A percentile compares a stretch with the other conserved stretches of the same genome.
Evolutionary conservation across 1,140 invertebrate species (phyloP).

Genomic region (Lasioglossum baleicum): DNA sequence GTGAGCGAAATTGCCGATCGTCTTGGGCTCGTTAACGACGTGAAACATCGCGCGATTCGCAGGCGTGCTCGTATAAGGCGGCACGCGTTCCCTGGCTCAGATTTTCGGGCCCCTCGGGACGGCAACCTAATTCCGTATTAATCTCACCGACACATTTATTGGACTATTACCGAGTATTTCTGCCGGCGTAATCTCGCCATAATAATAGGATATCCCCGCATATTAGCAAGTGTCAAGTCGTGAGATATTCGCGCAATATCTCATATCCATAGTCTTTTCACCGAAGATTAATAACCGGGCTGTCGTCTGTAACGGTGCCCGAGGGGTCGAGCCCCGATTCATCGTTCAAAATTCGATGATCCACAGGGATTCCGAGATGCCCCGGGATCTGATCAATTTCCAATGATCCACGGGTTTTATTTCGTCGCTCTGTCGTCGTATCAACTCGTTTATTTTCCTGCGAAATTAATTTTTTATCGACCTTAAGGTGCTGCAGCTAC

Average conservation of each 20-base stretch:
- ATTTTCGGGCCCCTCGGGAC: neutral
- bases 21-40: no score
- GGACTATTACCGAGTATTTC: slow-evolving; percentile 33
- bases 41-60: no score
- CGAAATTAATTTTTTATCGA: no score
- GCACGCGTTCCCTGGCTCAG: no score
- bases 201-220: slow-evolving; percentile 31
- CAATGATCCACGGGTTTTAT: neutral
- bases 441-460: no score
- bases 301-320: neutral
- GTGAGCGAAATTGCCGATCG: no score
- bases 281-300: slow-evolving; percentile 18
- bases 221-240: slow-evolving; percentile 26
- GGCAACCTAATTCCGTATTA: neutral
- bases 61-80: no score
- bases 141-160: slow-evolving; percentile 42
- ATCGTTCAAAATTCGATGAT: slow-evolving; percentile 20
- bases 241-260: slow-evolving; percentile 33
- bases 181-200: slow-evolving; percentile 17
- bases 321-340: slow-evolving; percentile 3
- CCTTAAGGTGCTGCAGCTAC: no score
- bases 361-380: no score
- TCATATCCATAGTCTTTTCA: slow-evolving; percentile 32
- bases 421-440: neutral
- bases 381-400: neutral